Base-by-base conservation (phyloP, 2,113 vertebrate species). In the Ahaetulla prasina region DNA sequence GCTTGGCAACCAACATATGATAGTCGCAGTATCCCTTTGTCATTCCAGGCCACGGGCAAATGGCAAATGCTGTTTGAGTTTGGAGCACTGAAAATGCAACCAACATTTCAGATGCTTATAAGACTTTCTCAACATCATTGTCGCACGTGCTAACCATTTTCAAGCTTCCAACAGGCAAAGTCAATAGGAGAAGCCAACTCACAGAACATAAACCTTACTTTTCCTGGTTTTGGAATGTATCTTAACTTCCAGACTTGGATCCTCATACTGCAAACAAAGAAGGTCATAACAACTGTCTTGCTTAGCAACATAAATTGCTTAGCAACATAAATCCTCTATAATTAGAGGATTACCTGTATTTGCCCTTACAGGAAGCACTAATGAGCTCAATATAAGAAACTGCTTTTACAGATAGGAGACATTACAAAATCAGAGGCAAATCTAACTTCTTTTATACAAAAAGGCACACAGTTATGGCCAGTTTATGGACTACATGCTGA, bases 201-300 rank as follows among this genome's bases (percentile, higher is more conserved):
- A 68, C 30, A 63, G 27, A 27, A 63, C 60, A 68, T 54, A 91
- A 2, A 54, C 93, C 96, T 85, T 97, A 98, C 98, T 93, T 98
- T 98, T 94, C 98, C 97, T 93, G 98, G 98, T 93, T 47, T 98
- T 98, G 89, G 97, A 96, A 96, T 98, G 98, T 39, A 95, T 85
- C 93, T 96, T 98, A 94, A 98, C 98, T 97, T 98, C 98, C 89
- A 98, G 97, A 95, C 98, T 98, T 93, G 99, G 99, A 97, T 99
- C 99, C 97, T 99, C 99, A 96, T 98, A 98, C 96, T 99, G 99
- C 91, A 99, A 98, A 95, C 98, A 99, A 93, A 92, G n/a, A n/a
- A 14, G 1, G 12, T 63, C 2, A 4, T n/a, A 68, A 63, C 27
- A 11, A 5, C 30, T 68, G 30, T 68, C 60, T 68, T 68, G 60